Evolutionary conservation across 2,888 invertebrate genomes (phyloP).

Genomic region (Auanema sp.): DNA sequence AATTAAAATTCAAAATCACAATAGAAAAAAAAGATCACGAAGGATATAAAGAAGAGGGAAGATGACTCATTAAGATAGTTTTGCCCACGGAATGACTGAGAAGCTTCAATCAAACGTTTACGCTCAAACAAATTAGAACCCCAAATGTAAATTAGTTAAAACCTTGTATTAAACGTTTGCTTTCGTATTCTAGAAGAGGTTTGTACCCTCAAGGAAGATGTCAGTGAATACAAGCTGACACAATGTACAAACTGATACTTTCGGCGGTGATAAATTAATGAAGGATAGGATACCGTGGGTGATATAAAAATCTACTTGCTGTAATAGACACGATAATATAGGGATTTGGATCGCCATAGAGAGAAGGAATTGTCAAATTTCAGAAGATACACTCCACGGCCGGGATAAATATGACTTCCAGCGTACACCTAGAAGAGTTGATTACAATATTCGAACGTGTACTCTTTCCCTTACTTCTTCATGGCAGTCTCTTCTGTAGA

Average conservation of each 20-base stretch:
- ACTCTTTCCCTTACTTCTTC: slow-evolving; percentile 71
- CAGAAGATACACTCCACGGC: slow-evolving; percentile 91
- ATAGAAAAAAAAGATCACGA: no score
- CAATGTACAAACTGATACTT: not conserved
- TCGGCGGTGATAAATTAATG: not conserved
- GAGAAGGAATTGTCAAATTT: slow-evolving; percentile 99
- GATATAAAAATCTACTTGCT: slow-evolving; percentile 65
- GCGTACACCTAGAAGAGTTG: slow-evolving; percentile 76
- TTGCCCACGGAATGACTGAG: no score
- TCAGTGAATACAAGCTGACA: not conserved
- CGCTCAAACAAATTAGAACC: no score
- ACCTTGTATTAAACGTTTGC: no score
- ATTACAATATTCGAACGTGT: not conserved
- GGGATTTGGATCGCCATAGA: slow-evolving; percentile 96
- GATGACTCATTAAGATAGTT: no score
- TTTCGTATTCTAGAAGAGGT: no score
- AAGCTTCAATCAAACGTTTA: no score
- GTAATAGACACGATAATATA: slow-evolving; percentile 98
- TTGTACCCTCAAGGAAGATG: no score
- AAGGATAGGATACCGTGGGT: not conserved
- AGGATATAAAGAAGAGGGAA: no score
- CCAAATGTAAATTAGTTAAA: no score
- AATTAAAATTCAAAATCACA: no score
- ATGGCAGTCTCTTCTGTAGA: slow-evolving; percentile 93
- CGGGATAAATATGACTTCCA: slow-evolving; percentile 95